Conservation (phyloP, 2,113 vertebrate species). For the Cromileptes altivelis region DNA sequence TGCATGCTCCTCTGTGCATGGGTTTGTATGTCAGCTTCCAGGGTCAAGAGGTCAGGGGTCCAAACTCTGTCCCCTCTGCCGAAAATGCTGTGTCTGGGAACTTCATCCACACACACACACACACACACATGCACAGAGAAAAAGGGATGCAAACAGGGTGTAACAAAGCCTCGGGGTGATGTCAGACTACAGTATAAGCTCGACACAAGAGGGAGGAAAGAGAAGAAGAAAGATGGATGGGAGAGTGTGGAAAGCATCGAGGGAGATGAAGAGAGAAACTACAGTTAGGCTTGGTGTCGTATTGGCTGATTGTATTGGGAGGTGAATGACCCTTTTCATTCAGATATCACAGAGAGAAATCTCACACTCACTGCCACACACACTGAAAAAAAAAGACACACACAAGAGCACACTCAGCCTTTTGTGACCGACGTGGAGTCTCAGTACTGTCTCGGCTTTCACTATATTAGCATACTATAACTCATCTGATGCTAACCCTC, state of each 20-base stretch:
- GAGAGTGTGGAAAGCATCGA: background rate
- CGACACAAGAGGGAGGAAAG: background rate
- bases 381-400: background rate
- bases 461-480: background rate
- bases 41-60: slow-evolving; percentile 46
- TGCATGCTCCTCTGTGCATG: background rate
- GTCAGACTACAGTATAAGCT: slow-evolving; percentile 41
- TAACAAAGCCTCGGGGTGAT: slow-evolving; percentile 28
- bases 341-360: slow-evolving; percentile 54
- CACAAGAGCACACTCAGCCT: slow-evolving; percentile 22
- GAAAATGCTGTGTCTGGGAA: slow-evolving; percentile 35
- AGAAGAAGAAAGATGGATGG: slow-evolving; percentile 20
- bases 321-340: slow-evolving; percentile 68
- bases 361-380: slow-evolving; percentile 23
- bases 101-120: background rate
- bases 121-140: background rate
- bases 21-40: slow-evolving; percentile 3
- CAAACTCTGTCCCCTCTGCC: background rate
- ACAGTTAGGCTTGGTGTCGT: slow-evolving; percentile 2
- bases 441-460: slow-evolving; percentile 16
- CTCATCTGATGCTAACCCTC: background rate
- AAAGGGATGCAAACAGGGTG: background rate
- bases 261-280: slow-evolving; percentile 21
- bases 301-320: slow-evolving; percentile 35
- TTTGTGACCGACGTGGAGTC: slow-evolving; percentile 11